Base-by-base conservation (phyloP, 1,140 invertebrate species). In the Diprion similis region DNA sequence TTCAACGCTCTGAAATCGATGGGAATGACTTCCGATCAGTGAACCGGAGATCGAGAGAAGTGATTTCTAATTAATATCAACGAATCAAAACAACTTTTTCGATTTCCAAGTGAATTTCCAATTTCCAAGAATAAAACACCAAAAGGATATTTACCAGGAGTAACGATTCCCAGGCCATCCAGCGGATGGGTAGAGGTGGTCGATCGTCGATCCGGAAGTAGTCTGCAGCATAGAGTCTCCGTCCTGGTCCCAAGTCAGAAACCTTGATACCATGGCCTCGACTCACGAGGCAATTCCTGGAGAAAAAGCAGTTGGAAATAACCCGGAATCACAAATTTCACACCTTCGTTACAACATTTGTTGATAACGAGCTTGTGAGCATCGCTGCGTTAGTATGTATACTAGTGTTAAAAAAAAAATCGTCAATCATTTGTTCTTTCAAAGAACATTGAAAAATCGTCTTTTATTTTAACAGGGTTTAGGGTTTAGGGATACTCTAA, bases 241-340 rank as follows among this genome's bases (percentile, higher is more conserved):
- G 87, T 79, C 91, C 91, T 79, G 92, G 90, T 37, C 93, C 94
- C 74, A 95, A 89, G 85, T 96, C 95, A 65, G 94, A 94, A 73
- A 97, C 94, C 89, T 96, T 96, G 74, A 96, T 92, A 46, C 90
- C 90, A 79, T 93, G 94, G 77, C 92, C 91, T 78, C 92, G 90
- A 76, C 94, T 94, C 76, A 97, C 94, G 73, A 97, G 90, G 85
- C 95, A 96, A 89, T 96, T 97, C 80, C 95, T 95, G 88, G 71
- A 89, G 88, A 74, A 77, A 76, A 77, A 79, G 77, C 77, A 64
- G 46, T 75, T 72, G 68, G 76, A 74, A 75, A 75, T 24, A n/a
- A 17, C 24, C 69, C 15, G 45, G 24, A 37, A 37, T 37, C 24
- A 6, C 2, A 0, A 37, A 72, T 47, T 19, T 69, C 48, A 17